Evolutionary conservation across 2,888 invertebrate genomes (phyloP).

Genomic region (Acleris holmiana): DNA sequence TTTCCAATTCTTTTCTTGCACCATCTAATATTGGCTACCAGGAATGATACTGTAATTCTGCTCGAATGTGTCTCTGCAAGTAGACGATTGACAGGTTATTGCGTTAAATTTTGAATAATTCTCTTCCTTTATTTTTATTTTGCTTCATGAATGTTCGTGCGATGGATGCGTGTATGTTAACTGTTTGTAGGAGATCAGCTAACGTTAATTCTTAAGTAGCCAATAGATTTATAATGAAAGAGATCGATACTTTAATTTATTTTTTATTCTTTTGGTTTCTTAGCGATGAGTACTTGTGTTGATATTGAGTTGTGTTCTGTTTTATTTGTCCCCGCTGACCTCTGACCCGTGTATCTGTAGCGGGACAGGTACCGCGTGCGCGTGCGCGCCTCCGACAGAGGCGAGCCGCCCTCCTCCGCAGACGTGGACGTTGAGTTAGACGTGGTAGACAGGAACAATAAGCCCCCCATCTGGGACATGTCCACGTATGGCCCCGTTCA

Average conservation of each 20-base stretch:
- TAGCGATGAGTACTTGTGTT: slow-evolving; percentile 81
- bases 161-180: slow-evolving; percentile 63
- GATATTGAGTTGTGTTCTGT: slow-evolving; percentile 84
- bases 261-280: slow-evolving; percentile 60
- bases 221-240: slow-evolving; percentile 66
- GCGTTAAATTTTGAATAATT: slow-evolving; percentile 58
- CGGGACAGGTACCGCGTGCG: slow-evolving; percentile 98
- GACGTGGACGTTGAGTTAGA: slow-evolving; percentile 99
- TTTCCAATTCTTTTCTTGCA: slow-evolving; percentile 87
- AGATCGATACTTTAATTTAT: slow-evolving; percentile 64
- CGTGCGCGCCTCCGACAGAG: slow-evolving; percentile 98
- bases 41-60: slow-evolving; percentile 88
- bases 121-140: slow-evolving; percentile 74
- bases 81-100: slow-evolving; percentile 63
- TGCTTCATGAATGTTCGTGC: slow-evolving; percentile 74
- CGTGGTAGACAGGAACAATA: slow-evolving; percentile 99
- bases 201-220: slow-evolving; percentile 53
- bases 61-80: slow-evolving; percentile 65
- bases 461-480: slow-evolving; percentile 98
- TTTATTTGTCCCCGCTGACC: slow-evolving; percentile 88
- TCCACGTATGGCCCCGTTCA: slow-evolving; percentile 98
- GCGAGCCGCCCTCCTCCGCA: slow-evolving; percentile 95
- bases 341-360: slow-evolving; percentile 92
- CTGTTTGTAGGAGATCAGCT: slow-evolving; percentile 46
- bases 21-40: slow-evolving; percentile 87